Conservation (phyloP, 2,797 vertebrate genomes). For the Enteromius trimaculatus region DNA sequence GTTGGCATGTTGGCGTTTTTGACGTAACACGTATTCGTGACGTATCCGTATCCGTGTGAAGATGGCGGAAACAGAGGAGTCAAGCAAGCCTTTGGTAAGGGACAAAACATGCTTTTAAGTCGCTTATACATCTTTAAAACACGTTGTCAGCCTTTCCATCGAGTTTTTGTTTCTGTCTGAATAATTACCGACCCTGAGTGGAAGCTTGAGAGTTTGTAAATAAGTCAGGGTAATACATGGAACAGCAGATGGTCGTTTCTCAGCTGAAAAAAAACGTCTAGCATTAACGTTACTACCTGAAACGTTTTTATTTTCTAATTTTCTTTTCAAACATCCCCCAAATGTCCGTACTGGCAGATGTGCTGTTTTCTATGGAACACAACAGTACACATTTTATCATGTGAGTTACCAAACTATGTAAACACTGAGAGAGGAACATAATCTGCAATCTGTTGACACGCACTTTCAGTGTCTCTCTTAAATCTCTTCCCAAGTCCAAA, state of each 20-base stretch:
- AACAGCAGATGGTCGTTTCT: conserved; percentile 21
- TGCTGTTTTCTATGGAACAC: neutral
- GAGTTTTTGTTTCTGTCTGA: neutral
- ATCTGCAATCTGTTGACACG: neutral
- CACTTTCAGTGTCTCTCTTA: neutral
- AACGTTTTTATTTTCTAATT: neutral
- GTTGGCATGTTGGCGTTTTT: conserved; percentile 33
- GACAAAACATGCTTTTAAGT: conserved; percentile 14
- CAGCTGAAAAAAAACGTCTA: neutral
- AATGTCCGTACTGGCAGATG: neutral
- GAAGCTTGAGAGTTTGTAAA: neutral
- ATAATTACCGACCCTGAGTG: neutral
- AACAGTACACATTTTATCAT: neutral
- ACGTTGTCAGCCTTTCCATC: neutral
- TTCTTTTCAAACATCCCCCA: neutral
- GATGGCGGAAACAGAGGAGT: conserved; percentile 79
- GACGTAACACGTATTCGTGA: conserved; percentile 47
- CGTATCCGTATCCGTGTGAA: conserved; percentile 61
- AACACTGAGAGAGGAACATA: neutral
- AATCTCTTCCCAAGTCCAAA: too few relatives aligned
- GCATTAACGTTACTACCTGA: neutral
- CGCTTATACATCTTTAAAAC: neutral
- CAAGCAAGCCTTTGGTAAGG: conserved; percentile 73
- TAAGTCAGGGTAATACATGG: neutral
- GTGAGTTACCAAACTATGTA: neutral